phyloP scores from a whole-genome alignment of 2,797 vertebrate species.

The Manis crassicaudata region DNA sequence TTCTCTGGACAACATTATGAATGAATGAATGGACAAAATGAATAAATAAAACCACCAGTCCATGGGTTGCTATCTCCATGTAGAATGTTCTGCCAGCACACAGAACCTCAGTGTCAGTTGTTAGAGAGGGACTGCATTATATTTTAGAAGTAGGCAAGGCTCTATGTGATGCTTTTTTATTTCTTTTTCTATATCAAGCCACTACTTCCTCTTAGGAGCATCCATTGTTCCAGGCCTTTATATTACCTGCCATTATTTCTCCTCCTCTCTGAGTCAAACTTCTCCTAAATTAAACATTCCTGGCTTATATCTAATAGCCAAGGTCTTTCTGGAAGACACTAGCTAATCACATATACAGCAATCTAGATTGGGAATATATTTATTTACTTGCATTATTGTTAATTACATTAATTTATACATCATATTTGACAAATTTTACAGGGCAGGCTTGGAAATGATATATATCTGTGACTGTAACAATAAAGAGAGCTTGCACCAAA shows the following conservation, averaged over 20 bases:
- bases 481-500: background rate
- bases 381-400: background rate
- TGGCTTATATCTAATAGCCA: background rate
- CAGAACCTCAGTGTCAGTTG: background rate
- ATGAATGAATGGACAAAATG: background rate
- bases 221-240: background rate
- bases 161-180: background rate
- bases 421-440: background rate
- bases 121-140: background rate
- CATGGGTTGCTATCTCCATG: background rate
- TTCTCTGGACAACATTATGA: background rate
- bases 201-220: background rate
- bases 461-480: background rate
- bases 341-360: background rate
- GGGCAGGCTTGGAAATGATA: background rate
- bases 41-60: background rate
- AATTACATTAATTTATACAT: background rate
- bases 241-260: background rate
- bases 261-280: background rate
- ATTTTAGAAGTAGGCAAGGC: background rate
- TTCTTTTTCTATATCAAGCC: background rate
- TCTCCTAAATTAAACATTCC: background rate
- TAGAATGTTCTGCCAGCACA: background rate
- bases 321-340: background rate
- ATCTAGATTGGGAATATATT: background rate